These are phyloP conservation scores for Noturus placidus DNA, from an alignment of 2,113 vertebrate genomes.

Conservation along the genomic window DNA sequence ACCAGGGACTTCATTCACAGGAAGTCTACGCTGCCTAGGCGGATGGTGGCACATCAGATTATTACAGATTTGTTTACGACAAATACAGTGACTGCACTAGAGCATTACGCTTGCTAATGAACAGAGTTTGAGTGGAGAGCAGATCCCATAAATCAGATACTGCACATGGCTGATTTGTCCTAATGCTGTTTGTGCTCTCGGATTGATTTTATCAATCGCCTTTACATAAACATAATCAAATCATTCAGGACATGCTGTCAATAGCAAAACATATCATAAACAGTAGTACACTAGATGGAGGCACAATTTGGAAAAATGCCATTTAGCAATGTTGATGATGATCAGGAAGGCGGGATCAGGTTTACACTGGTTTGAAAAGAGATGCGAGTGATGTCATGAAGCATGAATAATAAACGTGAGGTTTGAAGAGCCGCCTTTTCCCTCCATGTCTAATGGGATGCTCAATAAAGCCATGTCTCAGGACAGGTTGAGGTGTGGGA, in stretches of 20 bases:
- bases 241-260: slow-evolving; percentile 15
- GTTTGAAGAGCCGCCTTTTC: slow-evolving; percentile 66
- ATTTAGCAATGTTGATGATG: slow-evolving; percentile 2
- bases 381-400: slow-evolving; percentile 65
- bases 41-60: slow-evolving; percentile 10
- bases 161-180: slow-evolving; percentile 28
- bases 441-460: slow-evolving; percentile 56
- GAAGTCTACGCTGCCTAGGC: neutral
- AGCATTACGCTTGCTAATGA: slow-evolving; percentile 9
- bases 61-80: slow-evolving; percentile 8
- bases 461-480: slow-evolving; percentile 67
- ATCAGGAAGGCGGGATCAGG: slow-evolving; percentile 28
- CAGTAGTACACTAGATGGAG: neutral
- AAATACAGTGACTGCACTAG: slow-evolving; percentile 1
- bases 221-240: slow-evolving; percentile 5
- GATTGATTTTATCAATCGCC: slow-evolving; percentile 20
- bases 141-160: slow-evolving; percentile 31
- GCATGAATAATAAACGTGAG: slow-evolving; percentile 70
- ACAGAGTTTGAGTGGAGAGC: slow-evolving; percentile 5
- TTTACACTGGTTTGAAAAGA: slow-evolving; percentile 19
- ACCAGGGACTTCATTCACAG: slow-evolving; percentile 13
- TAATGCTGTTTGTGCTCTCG: slow-evolving; percentile 2
- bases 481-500: neutral
- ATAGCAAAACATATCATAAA: neutral
- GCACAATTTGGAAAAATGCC: neutral